Evolutionary conservation across 2,113 vertebrate species (phyloP).

Genomic region (Anthoscopus minutus): DNA sequence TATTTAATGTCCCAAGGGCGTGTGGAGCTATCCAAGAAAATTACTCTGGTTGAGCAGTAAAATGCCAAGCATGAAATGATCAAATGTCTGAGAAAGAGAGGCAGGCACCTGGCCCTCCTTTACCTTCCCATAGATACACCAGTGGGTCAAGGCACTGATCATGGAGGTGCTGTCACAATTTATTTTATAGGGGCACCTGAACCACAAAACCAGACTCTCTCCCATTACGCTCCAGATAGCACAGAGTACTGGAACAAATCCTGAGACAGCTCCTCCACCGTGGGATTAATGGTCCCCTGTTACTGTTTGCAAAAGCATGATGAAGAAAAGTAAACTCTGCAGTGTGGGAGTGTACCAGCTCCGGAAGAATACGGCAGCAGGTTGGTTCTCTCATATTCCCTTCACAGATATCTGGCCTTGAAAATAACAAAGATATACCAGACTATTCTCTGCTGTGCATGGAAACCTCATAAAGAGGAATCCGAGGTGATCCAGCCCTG

Average conservation of each 20-base stretch:
- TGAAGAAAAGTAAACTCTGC: neutral
- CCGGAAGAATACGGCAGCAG: neutral
- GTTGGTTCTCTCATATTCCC: neutral
- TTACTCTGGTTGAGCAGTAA: fast-evolving
- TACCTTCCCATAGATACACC: neutral
- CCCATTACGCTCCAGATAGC: neutral
- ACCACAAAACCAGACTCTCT: neutral
- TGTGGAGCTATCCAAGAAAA: neutral
- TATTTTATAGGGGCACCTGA: neutral
- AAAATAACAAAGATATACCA: neutral
- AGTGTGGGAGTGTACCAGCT: neutral
- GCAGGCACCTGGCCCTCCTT: neutral
- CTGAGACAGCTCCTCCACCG: neutral
- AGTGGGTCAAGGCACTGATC: neutral
- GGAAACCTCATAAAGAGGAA: neutral
- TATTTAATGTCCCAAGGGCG: neutral
- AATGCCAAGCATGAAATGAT: neutral
- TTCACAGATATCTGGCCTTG: neutral
- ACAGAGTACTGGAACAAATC: neutral
- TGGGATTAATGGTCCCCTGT: neutral
- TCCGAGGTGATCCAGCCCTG: neutral
- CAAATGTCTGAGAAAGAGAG: neutral
- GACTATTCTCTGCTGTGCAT: neutral
- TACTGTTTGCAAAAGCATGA: neutral
- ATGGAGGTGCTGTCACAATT: neutral